phyloP scores from a whole-genome alignment of 2,797 vertebrate species.

The Coranthus polyacanthus region DNA sequence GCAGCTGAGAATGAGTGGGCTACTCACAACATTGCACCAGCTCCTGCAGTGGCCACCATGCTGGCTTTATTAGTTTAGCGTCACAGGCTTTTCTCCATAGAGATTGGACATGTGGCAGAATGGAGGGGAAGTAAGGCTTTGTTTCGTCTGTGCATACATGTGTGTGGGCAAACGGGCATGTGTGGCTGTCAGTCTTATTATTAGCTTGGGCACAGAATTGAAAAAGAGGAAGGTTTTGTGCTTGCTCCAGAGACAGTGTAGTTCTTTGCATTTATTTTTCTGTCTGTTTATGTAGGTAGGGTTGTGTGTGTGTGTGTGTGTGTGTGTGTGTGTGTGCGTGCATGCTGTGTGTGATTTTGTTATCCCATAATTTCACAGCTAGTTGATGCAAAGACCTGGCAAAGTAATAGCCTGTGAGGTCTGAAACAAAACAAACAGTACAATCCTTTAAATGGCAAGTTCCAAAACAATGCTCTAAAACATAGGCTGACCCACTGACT shows the following conservation, averaged over 20 bases:
- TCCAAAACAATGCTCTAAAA: conserved; percentile 54
- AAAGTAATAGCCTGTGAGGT: conserved; percentile 53
- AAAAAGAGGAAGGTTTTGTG: conserved; percentile 6
- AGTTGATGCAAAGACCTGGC: conserved; percentile 27
- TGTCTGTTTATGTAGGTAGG: neutral
- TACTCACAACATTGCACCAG: conserved; percentile 66
- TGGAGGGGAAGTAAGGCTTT: conserved; percentile 54
- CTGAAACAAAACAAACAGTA: conserved; percentile 48
- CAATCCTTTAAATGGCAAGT: conserved; percentile 50
- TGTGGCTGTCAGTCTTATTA: conserved; percentile 6
- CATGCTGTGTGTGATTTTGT: conserved; percentile 15
- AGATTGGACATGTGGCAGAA: conserved; percentile 60
- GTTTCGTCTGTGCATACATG: conserved; percentile 32
- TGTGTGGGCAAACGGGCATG: conserved; percentile 14
- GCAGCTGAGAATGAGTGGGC: conserved; percentile 56
- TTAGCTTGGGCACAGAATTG: neutral
- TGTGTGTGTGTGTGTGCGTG: neutral
- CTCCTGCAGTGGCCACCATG: conserved; percentile 71
- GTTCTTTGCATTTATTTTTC: conserved; percentile 3
- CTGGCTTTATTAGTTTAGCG: conserved; percentile 81
- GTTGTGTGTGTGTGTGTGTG: conserved; percentile 1
- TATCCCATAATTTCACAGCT: conserved; percentile 26
- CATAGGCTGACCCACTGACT: conserved; percentile 47
- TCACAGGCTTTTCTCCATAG: conserved; percentile 62
- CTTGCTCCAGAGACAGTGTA: conserved; percentile 14